Base-by-base conservation (phyloP, 2,797 vertebrate genomes). In the Pristis pectinata region DNA sequence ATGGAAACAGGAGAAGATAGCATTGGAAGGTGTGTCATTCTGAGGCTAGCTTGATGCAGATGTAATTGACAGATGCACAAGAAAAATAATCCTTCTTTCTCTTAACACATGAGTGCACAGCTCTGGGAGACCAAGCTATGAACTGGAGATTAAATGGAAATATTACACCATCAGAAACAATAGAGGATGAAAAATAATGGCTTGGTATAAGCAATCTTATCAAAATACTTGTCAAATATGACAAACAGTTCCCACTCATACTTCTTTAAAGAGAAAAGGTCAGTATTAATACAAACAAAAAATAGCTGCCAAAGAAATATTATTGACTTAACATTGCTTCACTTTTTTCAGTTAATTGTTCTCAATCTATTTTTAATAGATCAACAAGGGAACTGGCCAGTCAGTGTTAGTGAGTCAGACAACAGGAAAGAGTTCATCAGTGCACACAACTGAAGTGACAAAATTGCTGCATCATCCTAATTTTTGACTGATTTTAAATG, bases 301-400 rank as follows among this genome's bases (percentile, higher is more conserved):
- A 8, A 67, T 64, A 67, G 19, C 61, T 37, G 37, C n/a, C 37
- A 10, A n/a, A 67, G 19, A 67, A 41, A 37, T 64, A 61, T 24
- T 91, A 91, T 91, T 91, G 87, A 91, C 59, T 64, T 91, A 91
- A 37, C 87, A 37, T 91, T n/a, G 61, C n/a, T 89, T 59, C 85
- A 89, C 13, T 61, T 89, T 83, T 91, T 91, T 91, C 59, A 91
- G 17, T n/a, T 91, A 91, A 91, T 91, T 91, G n/a, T 8, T 41
- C 87, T 91, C 64, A 61, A 67, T 67, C 59, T 91, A 67, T 91
- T 91, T 91, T 91, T 91, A 67, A 91, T 91, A 67, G 87, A 67
- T 67, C 59, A 24, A 61, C 87, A 91, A 91, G 87, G 87, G 37
- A 91, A 67, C 24, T 64, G 87, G 24, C 15, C 64, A 41, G 19